Percentiles rank a stretch among this genome's conserved stretches.
These are phyloP conservation scores for Spodoptera littoralis DNA, from an alignment of 2,888 invertebrate species.

Conservation along the genomic window DNA sequence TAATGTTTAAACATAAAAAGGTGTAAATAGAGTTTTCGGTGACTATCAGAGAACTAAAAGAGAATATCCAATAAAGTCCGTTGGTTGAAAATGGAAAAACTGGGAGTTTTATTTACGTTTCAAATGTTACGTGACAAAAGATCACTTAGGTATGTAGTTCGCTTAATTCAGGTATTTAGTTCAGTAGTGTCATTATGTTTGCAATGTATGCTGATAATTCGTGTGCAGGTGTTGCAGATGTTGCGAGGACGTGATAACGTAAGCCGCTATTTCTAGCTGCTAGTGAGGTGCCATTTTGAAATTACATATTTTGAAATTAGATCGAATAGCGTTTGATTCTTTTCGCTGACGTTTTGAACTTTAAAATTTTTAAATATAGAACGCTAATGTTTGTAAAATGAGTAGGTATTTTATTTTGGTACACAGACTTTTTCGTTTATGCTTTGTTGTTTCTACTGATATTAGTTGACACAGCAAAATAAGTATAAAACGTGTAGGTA, in stretches of 20 bases:
- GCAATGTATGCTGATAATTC: slow-evolving; percentile 50
- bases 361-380: slow-evolving; percentile 11
- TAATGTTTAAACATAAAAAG: too few species aligned
- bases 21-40: too few species aligned
- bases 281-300: slow-evolving; percentile 37
- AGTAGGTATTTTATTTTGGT: too few species aligned
- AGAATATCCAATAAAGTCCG: too few species aligned
- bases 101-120: too few species aligned
- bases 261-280: slow-evolving; percentile 55
- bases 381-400: neutral
- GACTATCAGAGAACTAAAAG: too few species aligned
- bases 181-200: slow-evolving; percentile 29
- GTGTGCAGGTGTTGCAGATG: slow-evolving; percentile 55
- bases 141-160: neutral
- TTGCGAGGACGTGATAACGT: slow-evolving; percentile 61
- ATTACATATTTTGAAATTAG: slow-evolving; percentile 41
- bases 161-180: slow-evolving; percentile 11
- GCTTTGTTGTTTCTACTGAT: neutral
- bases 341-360: slow-evolving; percentile 24
- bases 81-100: too few species aligned
- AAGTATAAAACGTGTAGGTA: neutral
- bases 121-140: neutral
- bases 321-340: slow-evolving; percentile 25
- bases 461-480: neutral
- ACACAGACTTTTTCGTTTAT: too few species aligned